Conservation (phyloP, 2,888 invertebrate genomes). For the Eupithecia centaureata region DNA sequence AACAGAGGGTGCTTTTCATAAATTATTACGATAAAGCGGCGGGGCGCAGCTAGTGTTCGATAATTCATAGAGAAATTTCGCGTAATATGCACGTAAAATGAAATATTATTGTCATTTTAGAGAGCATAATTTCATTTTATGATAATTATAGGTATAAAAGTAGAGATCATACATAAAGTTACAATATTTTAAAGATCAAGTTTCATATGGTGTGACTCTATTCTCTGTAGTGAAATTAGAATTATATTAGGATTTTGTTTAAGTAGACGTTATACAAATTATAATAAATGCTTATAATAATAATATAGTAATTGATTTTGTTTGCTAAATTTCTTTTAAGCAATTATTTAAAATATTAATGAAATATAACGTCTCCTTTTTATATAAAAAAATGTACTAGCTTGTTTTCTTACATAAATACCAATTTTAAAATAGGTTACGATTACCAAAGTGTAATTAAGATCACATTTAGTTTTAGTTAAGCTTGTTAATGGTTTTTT, state of each 20-base stretch:
- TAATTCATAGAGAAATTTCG: no score
- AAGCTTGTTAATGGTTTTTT: constrained; percentile 26
- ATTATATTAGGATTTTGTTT: constrained; percentile 37
- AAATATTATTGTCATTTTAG: no score
- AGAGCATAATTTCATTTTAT: no score
- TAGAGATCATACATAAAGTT: neutral
- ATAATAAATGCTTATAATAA: neutral
- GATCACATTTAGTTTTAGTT: constrained; percentile 67
- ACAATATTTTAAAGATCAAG: neutral
- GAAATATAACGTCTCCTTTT: constrained; percentile 37
- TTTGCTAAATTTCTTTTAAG: neutral
- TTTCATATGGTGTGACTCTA: neutral
- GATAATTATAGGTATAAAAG: neutral
- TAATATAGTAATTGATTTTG: neutral
- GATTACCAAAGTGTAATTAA: constrained; percentile 83
- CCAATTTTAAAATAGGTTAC: constrained; percentile 73
- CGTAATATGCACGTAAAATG: no score
- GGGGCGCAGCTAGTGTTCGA: no score
- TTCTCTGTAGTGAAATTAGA: constrained; percentile 46
- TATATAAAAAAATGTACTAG: constrained; percentile 31
- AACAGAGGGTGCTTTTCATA: no score
- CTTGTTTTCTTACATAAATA: constrained; percentile 61
- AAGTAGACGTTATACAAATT: constrained; percentile 35
- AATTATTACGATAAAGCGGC: no score
- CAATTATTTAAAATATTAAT: constrained; percentile 14